These are phyloP conservation scores for Leptodactylus fuscus DNA, from an alignment of 2,113 vertebrate genomes.

Conservation along the genomic window DNA sequence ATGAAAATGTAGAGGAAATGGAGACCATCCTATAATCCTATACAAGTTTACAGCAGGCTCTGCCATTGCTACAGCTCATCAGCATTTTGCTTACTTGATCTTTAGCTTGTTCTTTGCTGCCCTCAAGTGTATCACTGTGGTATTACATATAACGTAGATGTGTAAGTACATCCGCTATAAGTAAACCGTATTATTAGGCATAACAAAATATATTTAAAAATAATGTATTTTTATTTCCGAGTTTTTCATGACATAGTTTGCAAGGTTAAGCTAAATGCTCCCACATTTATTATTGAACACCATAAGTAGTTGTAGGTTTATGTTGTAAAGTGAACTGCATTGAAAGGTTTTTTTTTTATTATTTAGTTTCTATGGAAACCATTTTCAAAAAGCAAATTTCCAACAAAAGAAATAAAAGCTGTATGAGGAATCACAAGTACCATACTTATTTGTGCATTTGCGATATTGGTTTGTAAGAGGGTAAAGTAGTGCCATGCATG, in stretches of 20 bases:
- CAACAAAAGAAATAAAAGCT: constrained; percentile 52
- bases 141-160: neutral
- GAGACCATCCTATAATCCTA: constrained; percentile 58
- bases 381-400: constrained; percentile 57
- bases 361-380: constrained; percentile 61
- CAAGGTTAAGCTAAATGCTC: constrained; percentile 51
- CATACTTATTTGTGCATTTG: constrained; percentile 38
- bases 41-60: constrained; percentile 41
- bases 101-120: constrained; percentile 73
- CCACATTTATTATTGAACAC: constrained; percentile 36
- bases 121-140: constrained; percentile 69
- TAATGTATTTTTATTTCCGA: constrained; percentile 21
- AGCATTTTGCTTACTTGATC: neutral
- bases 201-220: constrained; percentile 48
- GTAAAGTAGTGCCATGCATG: neutral
- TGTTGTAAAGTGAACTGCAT: constrained; percentile 49
- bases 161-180: neutral
- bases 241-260: neutral
- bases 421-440: constrained; percentile 42
- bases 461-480: constrained; percentile 26
- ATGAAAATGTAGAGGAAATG: constrained; percentile 59
- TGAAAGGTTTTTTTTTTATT: constrained; percentile 53
- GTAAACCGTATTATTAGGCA: constrained; percentile 29
- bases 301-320: constrained; percentile 26
- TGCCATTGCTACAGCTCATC: neutral